Conservation (phyloP, 2,113 vertebrate genomes). For the Tiliqua scincoides region DNA sequence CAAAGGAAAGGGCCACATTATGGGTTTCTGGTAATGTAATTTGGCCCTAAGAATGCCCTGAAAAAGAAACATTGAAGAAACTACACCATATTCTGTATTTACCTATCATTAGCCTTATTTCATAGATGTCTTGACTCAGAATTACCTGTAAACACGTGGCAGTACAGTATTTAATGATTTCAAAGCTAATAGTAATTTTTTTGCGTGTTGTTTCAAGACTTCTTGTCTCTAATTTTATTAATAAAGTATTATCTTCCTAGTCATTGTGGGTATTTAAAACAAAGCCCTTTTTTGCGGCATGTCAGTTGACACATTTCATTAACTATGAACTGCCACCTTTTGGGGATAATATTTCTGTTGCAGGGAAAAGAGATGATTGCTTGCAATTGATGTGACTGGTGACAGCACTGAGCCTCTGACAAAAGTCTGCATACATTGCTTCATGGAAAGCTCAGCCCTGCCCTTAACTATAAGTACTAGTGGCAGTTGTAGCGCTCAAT, state of each 20-base stretch:
- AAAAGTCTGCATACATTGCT: constrained; percentile 58
- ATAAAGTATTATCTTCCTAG: constrained; percentile 58
- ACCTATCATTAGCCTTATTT: constrained; percentile 34
- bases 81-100: constrained; percentile 22
- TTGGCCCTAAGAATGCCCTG: constrained; percentile 21
- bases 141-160: constrained; percentile 57
- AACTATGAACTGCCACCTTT: not conserved
- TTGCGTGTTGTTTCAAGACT: constrained; percentile 56
- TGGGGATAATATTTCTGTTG: not conserved
- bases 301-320: not conserved
- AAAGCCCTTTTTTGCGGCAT: constrained; percentile 32
- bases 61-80: constrained; percentile 45
- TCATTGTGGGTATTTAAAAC: constrained; percentile 37
- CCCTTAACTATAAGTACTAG: no score
- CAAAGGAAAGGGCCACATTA: no score
- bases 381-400: not conserved
- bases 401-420: constrained; percentile 49
- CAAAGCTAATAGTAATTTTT: constrained; percentile 54
- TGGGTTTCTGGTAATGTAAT: no score
- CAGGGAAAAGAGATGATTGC: not conserved
- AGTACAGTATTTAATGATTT: not conserved
- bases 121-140: constrained; percentile 59
- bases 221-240: constrained; percentile 64
- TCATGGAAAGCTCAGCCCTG: no score
- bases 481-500: no score